phyloP scores from a whole-genome alignment of 2,888 invertebrate species.

The Spicauda simplicius region DNA sequence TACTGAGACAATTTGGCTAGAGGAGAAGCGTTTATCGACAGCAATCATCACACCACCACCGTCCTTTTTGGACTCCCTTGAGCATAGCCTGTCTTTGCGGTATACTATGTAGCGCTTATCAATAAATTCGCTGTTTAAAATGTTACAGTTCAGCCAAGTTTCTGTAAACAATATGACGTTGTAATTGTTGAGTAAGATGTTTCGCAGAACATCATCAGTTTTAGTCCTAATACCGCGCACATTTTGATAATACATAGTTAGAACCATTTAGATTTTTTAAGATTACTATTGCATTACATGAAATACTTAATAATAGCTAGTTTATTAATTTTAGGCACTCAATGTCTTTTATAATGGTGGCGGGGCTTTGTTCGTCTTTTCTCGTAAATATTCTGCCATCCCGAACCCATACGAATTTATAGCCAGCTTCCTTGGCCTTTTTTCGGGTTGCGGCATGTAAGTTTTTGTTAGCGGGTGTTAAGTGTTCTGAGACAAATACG shows the following conservation, averaged over 20 bases:
- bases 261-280: slow-evolving; percentile 16
- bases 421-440: too few relatives aligned
- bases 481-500: too few relatives aligned
- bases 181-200: slow-evolving; percentile 36
- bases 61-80: not conserved
- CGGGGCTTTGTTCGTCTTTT: slow-evolving; percentile 21
- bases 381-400: too few relatives aligned
- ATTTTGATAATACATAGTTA: slow-evolving; percentile 41
- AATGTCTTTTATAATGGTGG: slow-evolving; percentile 32
- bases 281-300: not conserved
- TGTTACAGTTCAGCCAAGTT: slow-evolving; percentile 42
- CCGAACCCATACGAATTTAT: too few relatives aligned
- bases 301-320: slow-evolving; percentile 12
- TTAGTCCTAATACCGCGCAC: slow-evolving; percentile 42
- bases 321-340: slow-evolving; percentile 21
- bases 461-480: too few relatives aligned
- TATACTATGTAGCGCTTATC: slow-evolving; percentile 41
- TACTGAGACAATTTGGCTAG: too few relatives aligned
- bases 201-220: slow-evolving; percentile 37
- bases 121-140: slow-evolving; percentile 40
- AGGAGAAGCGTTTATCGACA: too few relatives aligned
- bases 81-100: slow-evolving; percentile 40
- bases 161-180: slow-evolving; percentile 42
- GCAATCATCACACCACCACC: too few relatives aligned
- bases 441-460: too few relatives aligned